Evolutionary conservation across 1,140 invertebrate genomes (phyloP).

Genomic region (Temnothorax longispinosus): DNA sequence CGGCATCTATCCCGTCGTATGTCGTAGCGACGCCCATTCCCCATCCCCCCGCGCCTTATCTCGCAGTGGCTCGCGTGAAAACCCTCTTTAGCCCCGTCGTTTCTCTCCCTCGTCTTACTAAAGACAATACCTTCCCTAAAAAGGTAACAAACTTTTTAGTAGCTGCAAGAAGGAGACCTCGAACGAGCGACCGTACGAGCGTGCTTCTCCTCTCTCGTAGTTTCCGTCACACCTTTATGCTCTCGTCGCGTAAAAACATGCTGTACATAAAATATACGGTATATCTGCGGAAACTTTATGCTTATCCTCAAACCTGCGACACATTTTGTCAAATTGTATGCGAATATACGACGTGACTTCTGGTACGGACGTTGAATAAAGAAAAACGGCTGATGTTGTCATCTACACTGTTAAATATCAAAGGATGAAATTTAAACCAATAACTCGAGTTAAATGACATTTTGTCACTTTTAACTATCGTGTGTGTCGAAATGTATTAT

Average conservation of each 20-base stretch:
- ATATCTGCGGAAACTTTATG: neutral
- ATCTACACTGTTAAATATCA: no score
- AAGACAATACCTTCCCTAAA: conserved; percentile 71
- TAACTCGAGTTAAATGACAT: no score
- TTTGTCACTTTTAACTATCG: no score
- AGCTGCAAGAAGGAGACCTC: conserved; percentile 29
- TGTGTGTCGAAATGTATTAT: no score
- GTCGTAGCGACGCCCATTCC: conserved; percentile 57
- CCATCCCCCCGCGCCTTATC: conserved; percentile 66
- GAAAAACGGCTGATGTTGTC: neutral
- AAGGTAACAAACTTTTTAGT: conserved; percentile 78
- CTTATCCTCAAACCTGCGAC: neutral
- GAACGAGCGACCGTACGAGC: neutral
- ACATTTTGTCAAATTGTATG: conserved; percentile 7
- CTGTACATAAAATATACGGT: neutral
- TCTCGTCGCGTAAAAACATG: neutral
- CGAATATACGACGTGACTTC: neutral
- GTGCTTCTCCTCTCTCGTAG: neutral
- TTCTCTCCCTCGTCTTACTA: conserved; percentile 7
- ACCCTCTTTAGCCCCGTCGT: conserved; percentile 59
- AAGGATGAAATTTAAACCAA: no score
- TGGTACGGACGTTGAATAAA: neutral
- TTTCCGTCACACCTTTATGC: neutral
- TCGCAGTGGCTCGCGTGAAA: conserved; percentile 58
- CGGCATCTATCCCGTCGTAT: conserved; percentile 62